These are phyloP conservation scores for Platalea minor DNA, from an alignment of 2,797 vertebrate genomes.

Conservation along the genomic window DNA sequence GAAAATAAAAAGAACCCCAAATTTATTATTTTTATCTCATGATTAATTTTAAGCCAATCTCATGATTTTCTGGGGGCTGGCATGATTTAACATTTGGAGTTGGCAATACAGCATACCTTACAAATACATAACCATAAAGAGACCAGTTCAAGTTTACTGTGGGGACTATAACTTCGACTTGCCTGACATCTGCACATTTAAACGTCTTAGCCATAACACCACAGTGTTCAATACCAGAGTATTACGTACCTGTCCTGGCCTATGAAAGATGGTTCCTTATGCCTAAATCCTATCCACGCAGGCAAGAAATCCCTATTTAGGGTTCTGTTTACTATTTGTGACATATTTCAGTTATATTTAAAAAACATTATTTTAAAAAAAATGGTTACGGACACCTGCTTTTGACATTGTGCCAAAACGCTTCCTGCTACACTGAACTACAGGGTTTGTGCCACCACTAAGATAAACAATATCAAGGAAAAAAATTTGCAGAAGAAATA, in stretches of 20 bases:
- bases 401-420: neutral
- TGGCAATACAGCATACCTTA: neutral
- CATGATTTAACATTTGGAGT: neutral
- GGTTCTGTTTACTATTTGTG: neutral
- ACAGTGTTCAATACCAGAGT: neutral
- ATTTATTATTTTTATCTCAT: neutral
- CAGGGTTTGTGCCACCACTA: neutral
- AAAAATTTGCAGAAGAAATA: neutral
- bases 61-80: neutral
- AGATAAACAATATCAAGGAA: neutral
- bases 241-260: neutral
- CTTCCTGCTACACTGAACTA: neutral
- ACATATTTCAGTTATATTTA: neutral
- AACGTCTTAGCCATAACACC: neutral
- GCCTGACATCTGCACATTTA: neutral
- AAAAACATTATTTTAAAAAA: neutral
- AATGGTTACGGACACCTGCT: neutral
- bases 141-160: neutral
- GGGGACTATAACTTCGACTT: neutral
- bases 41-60: neutral
- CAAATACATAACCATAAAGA: neutral
- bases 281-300: neutral
- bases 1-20: neutral
- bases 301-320: neutral
- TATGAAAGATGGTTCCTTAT: neutral